phyloP scores from a whole-genome alignment of 1,140 invertebrate species.

The Drosophila tani region DNA sequence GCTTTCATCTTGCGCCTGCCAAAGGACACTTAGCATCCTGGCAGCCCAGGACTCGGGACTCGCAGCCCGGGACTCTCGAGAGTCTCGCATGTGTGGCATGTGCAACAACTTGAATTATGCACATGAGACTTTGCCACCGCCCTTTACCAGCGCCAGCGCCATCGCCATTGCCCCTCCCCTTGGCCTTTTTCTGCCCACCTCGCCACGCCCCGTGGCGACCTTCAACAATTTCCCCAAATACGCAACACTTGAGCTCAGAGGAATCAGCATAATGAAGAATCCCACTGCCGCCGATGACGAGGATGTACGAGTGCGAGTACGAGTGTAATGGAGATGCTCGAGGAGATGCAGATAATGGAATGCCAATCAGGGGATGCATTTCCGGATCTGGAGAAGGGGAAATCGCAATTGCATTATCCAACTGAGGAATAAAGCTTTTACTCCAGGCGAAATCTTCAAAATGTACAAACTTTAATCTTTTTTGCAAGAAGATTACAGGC shows the following conservation, averaged over 20 bases:
- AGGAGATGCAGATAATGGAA: conserved; percentile 57
- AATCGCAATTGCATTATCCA: conserved; percentile 38
- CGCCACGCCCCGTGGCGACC: conserved; percentile 45
- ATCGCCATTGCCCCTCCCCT: conserved; percentile 7
- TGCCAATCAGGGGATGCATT: conserved; percentile 54
- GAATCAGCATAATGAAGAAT: conserved; percentile 51
- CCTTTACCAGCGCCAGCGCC: conserved; percentile 10
- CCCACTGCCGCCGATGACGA: conserved; percentile 12
- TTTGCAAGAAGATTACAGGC: not conserved
- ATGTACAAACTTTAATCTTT: not conserved
- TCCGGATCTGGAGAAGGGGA: conserved; percentile 12
- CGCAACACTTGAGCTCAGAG: conserved; percentile 26
- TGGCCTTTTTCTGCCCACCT: not conserved
- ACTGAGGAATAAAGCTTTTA: conserved; percentile 7
- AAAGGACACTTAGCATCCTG: conserved; percentile 59
- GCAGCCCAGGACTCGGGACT: conserved; percentile 28
- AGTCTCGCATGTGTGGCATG: conserved; percentile 73
- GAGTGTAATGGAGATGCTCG: conserved; percentile 52
- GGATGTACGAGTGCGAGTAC: conserved; percentile 13
- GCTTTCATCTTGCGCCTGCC: conserved; percentile 70
- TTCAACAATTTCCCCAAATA: conserved; percentile 56
- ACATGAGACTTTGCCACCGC: conserved; percentile 60
- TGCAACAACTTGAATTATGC: conserved; percentile 83
- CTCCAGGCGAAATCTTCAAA: not conserved
- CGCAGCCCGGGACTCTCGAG: conserved; percentile 40